phyloP scores from a whole-genome alignment of 2,113 vertebrate species.

The Limanda limanda region DNA sequence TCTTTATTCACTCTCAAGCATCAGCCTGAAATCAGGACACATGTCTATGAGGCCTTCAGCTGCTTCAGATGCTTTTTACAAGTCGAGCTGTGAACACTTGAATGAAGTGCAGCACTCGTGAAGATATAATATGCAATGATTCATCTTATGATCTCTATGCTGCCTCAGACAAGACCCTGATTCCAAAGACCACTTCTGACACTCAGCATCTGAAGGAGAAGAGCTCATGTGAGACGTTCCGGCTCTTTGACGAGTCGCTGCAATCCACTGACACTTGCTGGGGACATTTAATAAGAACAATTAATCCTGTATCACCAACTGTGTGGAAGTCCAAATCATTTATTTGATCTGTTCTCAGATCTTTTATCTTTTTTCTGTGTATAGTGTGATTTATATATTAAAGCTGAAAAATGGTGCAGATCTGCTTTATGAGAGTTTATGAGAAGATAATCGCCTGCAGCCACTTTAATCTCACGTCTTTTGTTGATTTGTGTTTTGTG shows the following conservation, averaged over 20 bases:
- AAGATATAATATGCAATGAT: conserved; percentile 21
- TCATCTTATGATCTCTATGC: conserved; percentile 20
- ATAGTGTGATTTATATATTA: neutral
- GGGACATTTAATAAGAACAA: neutral
- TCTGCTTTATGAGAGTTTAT: no score
- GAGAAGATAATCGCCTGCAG: no score
- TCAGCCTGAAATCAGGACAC: no score
- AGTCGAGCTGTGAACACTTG: conserved; percentile 27
- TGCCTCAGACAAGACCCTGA: conserved; percentile 8
- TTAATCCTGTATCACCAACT: conserved; percentile 8
- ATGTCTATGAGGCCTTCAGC: conserved; percentile 4
- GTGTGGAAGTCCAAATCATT: neutral
- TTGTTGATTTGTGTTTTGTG: no score
- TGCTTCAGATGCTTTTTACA: neutral
- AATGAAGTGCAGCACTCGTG: neutral
- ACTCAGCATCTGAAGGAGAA: conserved; percentile 20
- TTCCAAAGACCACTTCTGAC: conserved; percentile 38
- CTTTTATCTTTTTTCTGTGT: neutral
- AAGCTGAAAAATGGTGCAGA: neutral
- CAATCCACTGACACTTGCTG: neutral
- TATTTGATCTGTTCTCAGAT: neutral
- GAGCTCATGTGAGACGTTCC: conserved; percentile 1
- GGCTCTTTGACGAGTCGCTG: conserved; percentile 13
- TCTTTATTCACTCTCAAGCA: no score
- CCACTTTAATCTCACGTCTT: no score